Evolutionary conservation across 1,140 invertebrate genomes (phyloP).

Genomic region (Drosophila leontia): DNA sequence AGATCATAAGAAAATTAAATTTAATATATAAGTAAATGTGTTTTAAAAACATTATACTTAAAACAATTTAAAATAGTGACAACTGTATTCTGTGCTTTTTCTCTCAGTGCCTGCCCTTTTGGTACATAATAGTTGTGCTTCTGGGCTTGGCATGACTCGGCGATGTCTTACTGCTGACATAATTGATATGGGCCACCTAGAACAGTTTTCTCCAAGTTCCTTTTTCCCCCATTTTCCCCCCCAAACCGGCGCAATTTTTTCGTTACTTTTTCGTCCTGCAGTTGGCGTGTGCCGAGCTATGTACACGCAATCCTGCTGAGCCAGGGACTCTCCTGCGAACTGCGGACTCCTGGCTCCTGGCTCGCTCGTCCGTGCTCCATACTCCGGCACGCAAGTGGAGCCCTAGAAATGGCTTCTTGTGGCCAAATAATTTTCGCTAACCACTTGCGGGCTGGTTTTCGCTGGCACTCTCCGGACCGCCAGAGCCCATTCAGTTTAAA

Average conservation of each 20-base stretch:
- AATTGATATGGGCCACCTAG: conserved; percentile 74
- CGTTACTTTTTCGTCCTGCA: conserved; percentile 27
- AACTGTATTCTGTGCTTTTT: neutral
- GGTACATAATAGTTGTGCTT: conserved; percentile 63
- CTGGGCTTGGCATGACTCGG: conserved; percentile 55
- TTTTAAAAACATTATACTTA: too few species aligned
- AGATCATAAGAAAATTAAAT: neutral
- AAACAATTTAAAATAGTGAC: too few species aligned
- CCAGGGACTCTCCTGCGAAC: conserved; percentile 19
- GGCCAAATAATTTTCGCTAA: conserved; percentile 37
- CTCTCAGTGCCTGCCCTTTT: conserved; percentile 35
- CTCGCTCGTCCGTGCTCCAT: conserved; percentile 1
- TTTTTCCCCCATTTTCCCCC: neutral
- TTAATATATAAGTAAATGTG: too few species aligned
- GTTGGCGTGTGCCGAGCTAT: conserved; percentile 55
- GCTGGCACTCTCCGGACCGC: conserved; percentile 18
- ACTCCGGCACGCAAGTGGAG: conserved; percentile 42
- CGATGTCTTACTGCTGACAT: conserved; percentile 73
- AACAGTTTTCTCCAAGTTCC: conserved; percentile 38
- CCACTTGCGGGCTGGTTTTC: conserved; percentile 26
- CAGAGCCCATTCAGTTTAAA: conserved; percentile 75
- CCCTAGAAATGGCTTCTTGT: conserved; percentile 35
- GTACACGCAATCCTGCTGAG: conserved; percentile 57
- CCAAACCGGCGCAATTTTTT: conserved; percentile 4
- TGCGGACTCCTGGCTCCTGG: conserved; percentile 5